A percentile compares a stretch with the other conserved stretches of the same genome.
Conservation (phyloP, 2,113 vertebrate species). For the Xyrauchen texanus region DNA sequence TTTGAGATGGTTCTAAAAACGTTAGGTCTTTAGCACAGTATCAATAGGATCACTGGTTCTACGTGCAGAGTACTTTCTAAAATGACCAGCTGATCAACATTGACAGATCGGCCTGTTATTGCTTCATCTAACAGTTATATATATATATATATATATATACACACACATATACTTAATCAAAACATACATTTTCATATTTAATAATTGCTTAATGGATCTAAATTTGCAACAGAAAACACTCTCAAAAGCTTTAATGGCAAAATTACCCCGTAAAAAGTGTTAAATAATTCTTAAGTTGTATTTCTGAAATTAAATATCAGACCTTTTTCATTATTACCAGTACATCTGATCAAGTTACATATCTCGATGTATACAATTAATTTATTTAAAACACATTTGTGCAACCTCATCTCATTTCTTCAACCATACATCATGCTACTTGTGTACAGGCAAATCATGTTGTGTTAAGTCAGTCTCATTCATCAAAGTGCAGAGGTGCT, state of each 20-base stretch:
- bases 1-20: not conserved
- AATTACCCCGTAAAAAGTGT: not conserved
- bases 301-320: not conserved
- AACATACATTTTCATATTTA: not conserved
- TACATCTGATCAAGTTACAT: conserved; percentile 7
- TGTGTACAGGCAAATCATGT: conserved; percentile 4
- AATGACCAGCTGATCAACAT: not conserved
- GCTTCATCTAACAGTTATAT: conserved; percentile 27
- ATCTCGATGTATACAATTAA: not conserved
- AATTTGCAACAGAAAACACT: not conserved
- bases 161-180: not conserved
- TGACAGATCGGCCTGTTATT: conserved; percentile 2
- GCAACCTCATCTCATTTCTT: not conserved
- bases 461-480: conserved; percentile 22
- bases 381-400: not conserved
- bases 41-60: conserved; percentile 3
- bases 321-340: not conserved
- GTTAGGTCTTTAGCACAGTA: not conserved
- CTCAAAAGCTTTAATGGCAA: not conserved
- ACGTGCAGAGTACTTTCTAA: not conserved
- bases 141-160: no score
- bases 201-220: conserved; percentile 27
- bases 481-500: conserved; percentile 70
- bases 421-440: not conserved
- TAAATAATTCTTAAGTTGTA: not conserved